Evolutionary conservation across 2,888 invertebrate genomes (phyloP).

Genomic region (Bembecia ichneumoniformis): DNA sequence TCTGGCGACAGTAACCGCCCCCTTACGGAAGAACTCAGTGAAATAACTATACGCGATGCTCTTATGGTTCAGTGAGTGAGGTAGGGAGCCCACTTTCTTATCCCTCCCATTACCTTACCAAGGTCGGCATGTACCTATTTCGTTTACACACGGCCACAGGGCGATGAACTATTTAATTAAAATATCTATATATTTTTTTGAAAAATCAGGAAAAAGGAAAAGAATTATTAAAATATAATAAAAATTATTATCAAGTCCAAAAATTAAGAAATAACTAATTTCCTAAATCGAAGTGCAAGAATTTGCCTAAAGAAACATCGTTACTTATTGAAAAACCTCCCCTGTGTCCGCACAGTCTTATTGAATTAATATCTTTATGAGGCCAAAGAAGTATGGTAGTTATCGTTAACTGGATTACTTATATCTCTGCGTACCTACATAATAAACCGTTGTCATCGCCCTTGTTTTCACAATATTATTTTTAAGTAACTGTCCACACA

Average conservation of each 20-base stretch:
- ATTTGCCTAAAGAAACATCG: neutral
- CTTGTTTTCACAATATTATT: neutral
- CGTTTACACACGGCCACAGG: no score
- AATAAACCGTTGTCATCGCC: neutral
- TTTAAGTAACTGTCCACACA: no score
- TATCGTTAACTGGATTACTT: constrained; percentile 51
- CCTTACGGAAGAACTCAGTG: no score
- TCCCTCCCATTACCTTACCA: no score
- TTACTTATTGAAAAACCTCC: constrained; percentile 17
- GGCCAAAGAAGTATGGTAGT: constrained; percentile 33
- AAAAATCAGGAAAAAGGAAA: no score
- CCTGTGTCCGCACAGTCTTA: constrained; percentile 37
- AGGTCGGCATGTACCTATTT: no score
- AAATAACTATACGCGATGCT: no score
- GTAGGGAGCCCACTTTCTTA: no score
- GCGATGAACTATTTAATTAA: no score
- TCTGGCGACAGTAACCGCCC: no score
- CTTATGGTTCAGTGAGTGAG: no score
- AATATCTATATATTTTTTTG: no score
- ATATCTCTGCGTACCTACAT: neutral
- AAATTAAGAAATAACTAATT: neutral
- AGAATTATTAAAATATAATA: neutral
- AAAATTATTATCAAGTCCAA: neutral
- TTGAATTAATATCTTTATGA: constrained; percentile 51
- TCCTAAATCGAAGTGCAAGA: neutral